Percentiles rank a stretch among this genome's conserved stretches.
These are phyloP conservation scores for Saccopteryx bilineata DNA, from an alignment of 2,113 vertebrate genomes.

Conservation along the genomic window DNA sequence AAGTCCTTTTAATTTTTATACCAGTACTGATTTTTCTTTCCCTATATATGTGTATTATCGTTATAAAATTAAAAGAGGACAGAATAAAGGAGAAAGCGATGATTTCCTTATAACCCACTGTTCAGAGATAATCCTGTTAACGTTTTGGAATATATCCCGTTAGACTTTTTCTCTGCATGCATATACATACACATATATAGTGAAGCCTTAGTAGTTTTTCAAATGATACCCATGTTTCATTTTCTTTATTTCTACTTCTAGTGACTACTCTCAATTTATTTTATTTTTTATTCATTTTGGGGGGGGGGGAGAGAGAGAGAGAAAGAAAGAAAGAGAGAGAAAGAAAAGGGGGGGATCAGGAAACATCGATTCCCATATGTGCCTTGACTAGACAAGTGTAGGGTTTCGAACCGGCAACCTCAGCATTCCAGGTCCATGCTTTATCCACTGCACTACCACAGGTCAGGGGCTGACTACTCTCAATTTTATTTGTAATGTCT, in stretches of 20 bases:
- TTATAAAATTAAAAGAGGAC: conserved; percentile 27
- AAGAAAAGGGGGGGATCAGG: too few species aligned
- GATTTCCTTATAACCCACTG: neutral
- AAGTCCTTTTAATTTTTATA: conserved; percentile 17
- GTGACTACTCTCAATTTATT: conserved; percentile 12
- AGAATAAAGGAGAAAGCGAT: conserved; percentile 3
- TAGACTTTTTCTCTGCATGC: neutral
- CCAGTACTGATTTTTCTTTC: conserved; percentile 31
- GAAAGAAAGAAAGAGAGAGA: too few species aligned
- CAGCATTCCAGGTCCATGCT: too few species aligned
- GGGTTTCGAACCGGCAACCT: too few species aligned
- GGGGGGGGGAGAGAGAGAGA: too few species aligned
- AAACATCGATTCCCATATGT: too few species aligned
- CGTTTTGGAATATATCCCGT: neutral
- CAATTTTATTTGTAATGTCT: conserved; percentile 45
- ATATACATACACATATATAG: neutral
- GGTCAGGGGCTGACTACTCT: neutral
- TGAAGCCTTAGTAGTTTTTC: neutral
- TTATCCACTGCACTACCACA: too few species aligned
- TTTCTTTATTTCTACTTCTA: conserved; percentile 11
- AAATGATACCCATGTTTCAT: neutral
- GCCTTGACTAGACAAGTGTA: too few species aligned
- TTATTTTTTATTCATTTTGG: too few species aligned
- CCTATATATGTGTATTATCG: neutral
- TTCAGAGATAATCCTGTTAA: neutral